Base-by-base conservation (phyloP, 2,888 invertebrate species). In the Muschampia plurimacula region DNA sequence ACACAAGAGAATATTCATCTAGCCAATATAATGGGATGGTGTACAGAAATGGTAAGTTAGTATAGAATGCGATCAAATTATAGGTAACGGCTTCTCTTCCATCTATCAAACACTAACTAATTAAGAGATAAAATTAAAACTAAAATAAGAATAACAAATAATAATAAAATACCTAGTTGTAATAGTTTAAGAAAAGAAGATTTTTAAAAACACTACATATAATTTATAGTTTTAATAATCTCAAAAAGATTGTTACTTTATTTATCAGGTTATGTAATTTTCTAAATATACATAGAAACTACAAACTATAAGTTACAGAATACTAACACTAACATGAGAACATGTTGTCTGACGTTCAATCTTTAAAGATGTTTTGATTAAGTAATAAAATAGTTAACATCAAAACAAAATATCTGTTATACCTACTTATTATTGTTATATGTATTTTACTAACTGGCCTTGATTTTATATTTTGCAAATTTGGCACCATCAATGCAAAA, bases 1-100 rank as follows among this genome's bases (percentile, higher is more conserved):
- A 97, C 97, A 0, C 96, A 97, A 0, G 97, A 98, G 78, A 97
- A 97, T 81, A 89, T 98, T 55, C 96, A 96, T 79, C 88, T 96
- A 74, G 97, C 98, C 0, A 96, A 97, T 78, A 96, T 98, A 80
- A 95, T 99, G 87, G 99, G 98, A 76, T 99, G 99, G 98, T 98
- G 98, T 86, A 96, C 97, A 5, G 99, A 99, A 96, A 96, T 99
- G 97, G 99, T 99, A 89, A 95, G 66, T 74, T 4, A 36, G 22
- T 0, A 22, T 32, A 32, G 32, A 32, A 32, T 32, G 32, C 32
- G 3, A 32, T 32, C 32, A 32, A 32, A 32, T 32, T 32, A 32
- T 3, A 32, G 32, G 3, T 32, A 36, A 36, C 36, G 4, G 36
- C 4, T 36, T 36, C 36, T 4, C 6, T 36, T 36, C 4, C 36